phyloP scores from a whole-genome alignment of 2,888 invertebrate genomes.

The Temnothorax rugatulus region DNA sequence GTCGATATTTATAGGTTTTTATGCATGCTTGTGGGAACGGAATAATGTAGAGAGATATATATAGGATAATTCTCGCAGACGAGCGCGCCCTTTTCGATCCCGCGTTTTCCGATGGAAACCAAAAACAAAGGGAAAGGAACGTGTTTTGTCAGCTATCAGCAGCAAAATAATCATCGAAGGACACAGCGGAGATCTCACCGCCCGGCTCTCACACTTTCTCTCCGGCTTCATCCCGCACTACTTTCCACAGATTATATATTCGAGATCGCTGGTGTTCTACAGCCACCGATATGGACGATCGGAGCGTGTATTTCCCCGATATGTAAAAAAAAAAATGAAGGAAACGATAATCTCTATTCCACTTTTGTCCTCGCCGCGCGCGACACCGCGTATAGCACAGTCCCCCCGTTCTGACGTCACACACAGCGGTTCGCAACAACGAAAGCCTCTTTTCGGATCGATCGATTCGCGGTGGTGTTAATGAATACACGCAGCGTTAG shows the following conservation, averaged over 20 bases:
- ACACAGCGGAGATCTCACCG: constrained; percentile 66
- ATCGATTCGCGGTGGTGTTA: background rate
- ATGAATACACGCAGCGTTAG: background rate
- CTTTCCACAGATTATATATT: constrained; percentile 62
- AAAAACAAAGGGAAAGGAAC: constrained; percentile 57
- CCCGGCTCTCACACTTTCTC: constrained; percentile 67
- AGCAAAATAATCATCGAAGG: constrained; percentile 51
- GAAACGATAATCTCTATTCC: constrained; percentile 28
- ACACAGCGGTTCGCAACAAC: background rate
- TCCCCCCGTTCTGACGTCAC: background rate
- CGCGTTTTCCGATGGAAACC: constrained; percentile 30
- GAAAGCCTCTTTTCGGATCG: constrained; percentile 1
- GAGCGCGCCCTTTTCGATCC: constrained; percentile 42
- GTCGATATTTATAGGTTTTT: constrained; percentile 26
- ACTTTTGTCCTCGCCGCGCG: constrained; percentile 11
- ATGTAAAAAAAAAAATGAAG: constrained; percentile 42
- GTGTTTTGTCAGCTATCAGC: constrained; percentile 40
- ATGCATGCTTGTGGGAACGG: constrained; percentile 28
- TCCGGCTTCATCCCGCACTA: constrained; percentile 58
- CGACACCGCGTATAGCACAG: background rate
- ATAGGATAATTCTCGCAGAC: constrained; percentile 25
- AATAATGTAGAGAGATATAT: constrained; percentile 21
- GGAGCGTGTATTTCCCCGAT: constrained; percentile 30
- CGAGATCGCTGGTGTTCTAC: constrained; percentile 47
- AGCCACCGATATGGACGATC: constrained; percentile 47